A percentile compares a stretch with the other conserved stretches of the same genome.
These are phyloP conservation scores for Cephus pygmeus DNA, from an alignment of 2,888 invertebrate genomes.

Conservation along the genomic window DNA sequence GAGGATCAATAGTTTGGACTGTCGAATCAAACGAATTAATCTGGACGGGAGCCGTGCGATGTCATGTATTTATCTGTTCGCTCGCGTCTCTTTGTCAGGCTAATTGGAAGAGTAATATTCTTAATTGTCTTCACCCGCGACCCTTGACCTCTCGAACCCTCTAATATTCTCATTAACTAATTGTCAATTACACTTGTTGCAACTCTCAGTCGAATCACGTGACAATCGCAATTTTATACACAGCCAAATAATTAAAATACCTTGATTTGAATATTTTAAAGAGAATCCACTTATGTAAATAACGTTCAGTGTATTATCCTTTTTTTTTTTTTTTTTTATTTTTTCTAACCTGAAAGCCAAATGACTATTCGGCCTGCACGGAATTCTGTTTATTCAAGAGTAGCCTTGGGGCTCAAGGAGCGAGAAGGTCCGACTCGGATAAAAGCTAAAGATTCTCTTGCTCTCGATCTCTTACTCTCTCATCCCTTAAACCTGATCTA, in stretches of 20 bases:
- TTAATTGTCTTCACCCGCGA: not conserved
- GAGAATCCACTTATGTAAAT: not conserved
- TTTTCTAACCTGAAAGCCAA: not conserved
- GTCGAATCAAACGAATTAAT: not conserved
- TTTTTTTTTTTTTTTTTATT: not conserved
- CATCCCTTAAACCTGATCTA: conserved; percentile 22
- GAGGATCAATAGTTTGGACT: not conserved
- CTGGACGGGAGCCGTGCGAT: not conserved
- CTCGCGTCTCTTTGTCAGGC: not conserved
- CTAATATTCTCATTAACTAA: not conserved
- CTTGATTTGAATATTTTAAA: not conserved
- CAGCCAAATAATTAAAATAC: not conserved
- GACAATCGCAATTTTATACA: not conserved
- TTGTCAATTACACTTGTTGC: not conserved
- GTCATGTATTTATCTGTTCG: not conserved
- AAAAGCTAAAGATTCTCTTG: conserved; percentile 17
- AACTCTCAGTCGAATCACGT: not conserved
- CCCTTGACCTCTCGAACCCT: not conserved
- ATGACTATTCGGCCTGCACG: conserved; percentile 25
- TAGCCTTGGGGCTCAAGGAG: conserved; percentile 27
- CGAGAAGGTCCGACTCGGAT: conserved; percentile 10
- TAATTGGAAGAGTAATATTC: conserved; percentile 34
- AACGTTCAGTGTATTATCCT: not conserved
- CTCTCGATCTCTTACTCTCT: conserved; percentile 5
- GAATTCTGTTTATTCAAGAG: conserved; percentile 35